These are phyloP conservation scores for Prosopocoilus inquinatus DNA, from an alignment of 2,888 invertebrate genomes.

Conservation along the genomic window DNA sequence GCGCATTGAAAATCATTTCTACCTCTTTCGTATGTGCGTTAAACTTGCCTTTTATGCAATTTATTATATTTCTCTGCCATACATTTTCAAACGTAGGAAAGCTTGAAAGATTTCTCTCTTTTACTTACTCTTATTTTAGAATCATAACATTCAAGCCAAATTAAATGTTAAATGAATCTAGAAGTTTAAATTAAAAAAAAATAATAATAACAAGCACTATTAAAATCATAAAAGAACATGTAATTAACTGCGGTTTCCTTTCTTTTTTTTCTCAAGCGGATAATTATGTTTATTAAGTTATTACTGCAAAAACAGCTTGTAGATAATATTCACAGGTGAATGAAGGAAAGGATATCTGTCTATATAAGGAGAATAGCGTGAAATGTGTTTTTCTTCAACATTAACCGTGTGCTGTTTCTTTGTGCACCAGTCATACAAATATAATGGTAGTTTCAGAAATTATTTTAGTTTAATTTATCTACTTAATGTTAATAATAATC, in stretches of 20 bases:
- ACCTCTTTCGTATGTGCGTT: no score
- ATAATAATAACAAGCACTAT: no score
- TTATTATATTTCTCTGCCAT: no score
- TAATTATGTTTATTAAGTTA: background rate
- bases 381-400: background rate
- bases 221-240: no score
- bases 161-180: no score
- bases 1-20: no score
- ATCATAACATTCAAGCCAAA: no score
- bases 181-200: no score
- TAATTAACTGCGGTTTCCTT: background rate
- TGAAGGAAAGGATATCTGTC: background rate
- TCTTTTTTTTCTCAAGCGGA: background rate
- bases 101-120: no score
- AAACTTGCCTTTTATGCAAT: no score
- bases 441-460: background rate
- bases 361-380: constrained; percentile 1
- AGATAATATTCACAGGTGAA: background rate
- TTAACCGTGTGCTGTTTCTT: background rate
- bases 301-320: background rate
- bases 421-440: background rate
- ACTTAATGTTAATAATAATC: background rate
- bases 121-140: no score
- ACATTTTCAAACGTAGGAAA: no score
- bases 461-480: background rate